Evolutionary conservation across 2,888 invertebrate species (phyloP).

Genomic region (Drosophila helvetica): DNA sequence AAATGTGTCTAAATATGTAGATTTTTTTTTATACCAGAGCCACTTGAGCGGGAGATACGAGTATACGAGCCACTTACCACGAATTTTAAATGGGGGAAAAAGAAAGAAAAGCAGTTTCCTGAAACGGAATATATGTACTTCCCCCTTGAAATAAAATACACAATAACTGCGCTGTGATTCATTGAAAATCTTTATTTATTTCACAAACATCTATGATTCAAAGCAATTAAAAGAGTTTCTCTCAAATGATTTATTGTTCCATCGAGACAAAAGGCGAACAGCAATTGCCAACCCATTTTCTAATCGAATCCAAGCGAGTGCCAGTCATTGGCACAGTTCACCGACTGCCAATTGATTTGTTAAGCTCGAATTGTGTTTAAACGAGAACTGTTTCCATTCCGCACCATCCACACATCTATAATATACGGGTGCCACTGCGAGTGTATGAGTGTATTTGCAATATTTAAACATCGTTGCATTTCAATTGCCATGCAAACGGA

Average conservation of each 20-base stretch:
- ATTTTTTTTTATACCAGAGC: constrained; percentile 39
- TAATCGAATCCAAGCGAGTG: constrained; percentile 40
- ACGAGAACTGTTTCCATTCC: not conserved
- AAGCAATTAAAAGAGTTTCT: not conserved
- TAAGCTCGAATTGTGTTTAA: not conserved
- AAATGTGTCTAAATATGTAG: constrained; percentile 62
- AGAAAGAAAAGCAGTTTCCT: not conserved
- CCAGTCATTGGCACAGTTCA: constrained; percentile 54
- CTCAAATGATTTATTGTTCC: constrained; percentile 29
- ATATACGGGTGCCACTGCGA: too few species aligned
- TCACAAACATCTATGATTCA: not conserved
- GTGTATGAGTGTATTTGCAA: not conserved
- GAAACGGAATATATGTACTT: not conserved
- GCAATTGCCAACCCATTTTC: constrained; percentile 36
- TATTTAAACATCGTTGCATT: constrained; percentile 18
- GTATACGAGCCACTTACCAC: not conserved
- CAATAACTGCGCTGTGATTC: not conserved
- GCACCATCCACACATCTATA: too few species aligned
- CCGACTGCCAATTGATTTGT: constrained; percentile 53
- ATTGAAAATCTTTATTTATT: constrained; percentile 19
- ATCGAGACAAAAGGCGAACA: constrained; percentile 9
- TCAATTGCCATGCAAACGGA: not conserved
- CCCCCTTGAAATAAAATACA: not conserved
- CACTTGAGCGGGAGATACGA: constrained; percentile 32
- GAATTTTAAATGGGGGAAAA: not conserved